Base-by-base conservation (phyloP, 2,888 invertebrate species). In the Petrophora chlorosata region DNA sequence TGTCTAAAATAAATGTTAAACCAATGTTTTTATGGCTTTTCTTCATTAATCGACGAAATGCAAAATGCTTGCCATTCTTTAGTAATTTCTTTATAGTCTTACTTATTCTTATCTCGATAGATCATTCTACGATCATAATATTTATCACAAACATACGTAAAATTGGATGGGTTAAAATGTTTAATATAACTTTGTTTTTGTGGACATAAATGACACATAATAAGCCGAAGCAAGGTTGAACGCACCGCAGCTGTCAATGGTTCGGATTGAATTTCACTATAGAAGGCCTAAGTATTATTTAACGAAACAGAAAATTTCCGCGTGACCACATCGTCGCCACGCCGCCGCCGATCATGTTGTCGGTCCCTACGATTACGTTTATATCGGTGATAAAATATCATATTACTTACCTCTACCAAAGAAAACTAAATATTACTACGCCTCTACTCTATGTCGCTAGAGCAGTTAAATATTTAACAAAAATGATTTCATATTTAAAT, bases 211-310 rank as follows among this genome's bases (percentile, higher is more conserved):
- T 56, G 56, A 56, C 52, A 56, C 46, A 40, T 52, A 44, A 49
- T 56, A 52, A 47, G 42, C 39, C 39, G 36, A 42, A 49, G 63
- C 65, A 58, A 66, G 66, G 63, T 66, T 68, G 65, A 61, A 67
- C 67, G 65, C 64, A 69, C 68, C 67, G 66, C 78, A 81, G 73
- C 75, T 79, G 78, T 78, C 72, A 67, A 74, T 76, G 67, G 57
- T 48, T 51, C 53, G 70, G 77, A 62, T 85, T 69, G 48, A 60
- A 70, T 85, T 83, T 69, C 84, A 71, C 47, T 47, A 64, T 67
- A 71, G 73, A 78, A 74, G 74, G 61, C 48, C 46, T 44, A 59
- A 54, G 63, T 66, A 61, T 66, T 63, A 58, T 54, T 66, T 65
- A 64, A 63, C 67, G 67, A 65, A 70, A 74, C 63, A 57, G 59